phyloP scores from a whole-genome alignment of 2,888 invertebrate genomes.

The Galerucella nymphaeae region DNA sequence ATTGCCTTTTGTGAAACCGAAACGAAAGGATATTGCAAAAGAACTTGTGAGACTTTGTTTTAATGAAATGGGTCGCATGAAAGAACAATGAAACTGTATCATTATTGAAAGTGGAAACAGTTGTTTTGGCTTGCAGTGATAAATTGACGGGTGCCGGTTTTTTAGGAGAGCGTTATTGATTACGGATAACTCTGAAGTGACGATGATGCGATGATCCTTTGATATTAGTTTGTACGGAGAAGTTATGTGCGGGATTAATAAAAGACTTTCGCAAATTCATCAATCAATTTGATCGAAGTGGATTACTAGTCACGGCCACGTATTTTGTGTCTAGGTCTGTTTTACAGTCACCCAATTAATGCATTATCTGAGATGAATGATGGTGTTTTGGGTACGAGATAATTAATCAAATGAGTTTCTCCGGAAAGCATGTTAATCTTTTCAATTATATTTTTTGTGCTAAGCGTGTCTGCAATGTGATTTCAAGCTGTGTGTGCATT shows the following conservation, averaged over 20 bases:
- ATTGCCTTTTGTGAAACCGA: constrained; percentile 27
- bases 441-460: neutral
- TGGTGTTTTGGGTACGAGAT: neutral
- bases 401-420: neutral
- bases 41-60: constrained; percentile 24
- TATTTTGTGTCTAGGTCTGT: neutral
- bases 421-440: neutral
- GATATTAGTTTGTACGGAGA: constrained; percentile 24
- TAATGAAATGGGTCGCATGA: constrained; percentile 34
- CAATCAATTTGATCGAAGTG: constrained; percentile 13
- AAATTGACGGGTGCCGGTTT: constrained; percentile 37
- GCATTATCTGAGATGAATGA: neutral
- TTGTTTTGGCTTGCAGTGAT: constrained; percentile 37
- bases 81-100: constrained; percentile 34
- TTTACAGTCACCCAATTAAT: neutral
- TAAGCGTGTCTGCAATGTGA: neutral
- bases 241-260: constrained; percentile 14
- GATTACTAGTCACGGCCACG: constrained; percentile 8
- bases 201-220: constrained; percentile 29
- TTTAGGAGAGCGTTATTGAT: constrained; percentile 31
- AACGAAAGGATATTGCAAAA: constrained; percentile 13
- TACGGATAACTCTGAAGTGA: constrained; percentile 25
- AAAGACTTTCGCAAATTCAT: constrained; percentile 6
- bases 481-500: too few species aligned
- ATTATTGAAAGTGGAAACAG: constrained; percentile 36